Percentiles rank a stretch among this genome's conserved stretches.
Conservation (phyloP, 2,888 invertebrate genomes). For the Artemia sp. region DNA sequence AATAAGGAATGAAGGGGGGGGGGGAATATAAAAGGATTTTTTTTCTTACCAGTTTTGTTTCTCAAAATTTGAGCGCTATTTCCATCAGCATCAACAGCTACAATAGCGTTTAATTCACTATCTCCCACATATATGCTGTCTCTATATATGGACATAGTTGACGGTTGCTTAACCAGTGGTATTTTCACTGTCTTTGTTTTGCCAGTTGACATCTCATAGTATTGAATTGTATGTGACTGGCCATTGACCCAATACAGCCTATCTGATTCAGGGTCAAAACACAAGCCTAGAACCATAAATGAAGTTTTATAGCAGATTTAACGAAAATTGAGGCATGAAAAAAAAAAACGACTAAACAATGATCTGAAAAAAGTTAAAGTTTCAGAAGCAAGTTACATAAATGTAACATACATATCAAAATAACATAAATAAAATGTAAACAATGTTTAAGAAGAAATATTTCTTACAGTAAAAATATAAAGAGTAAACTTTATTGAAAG, state of each 20-base stretch:
- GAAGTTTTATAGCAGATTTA: constrained; percentile 19
- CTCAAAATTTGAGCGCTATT: constrained; percentile 37
- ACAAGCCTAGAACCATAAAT: constrained; percentile 38
- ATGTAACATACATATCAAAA: constrained; percentile 23
- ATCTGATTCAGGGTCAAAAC: constrained; percentile 41
- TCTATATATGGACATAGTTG: constrained; percentile 49
- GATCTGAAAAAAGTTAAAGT: too few species aligned
- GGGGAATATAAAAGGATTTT: too few species aligned
- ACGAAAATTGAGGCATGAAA: background rate
- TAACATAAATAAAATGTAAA: constrained; percentile 17
- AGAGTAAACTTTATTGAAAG: too few species aligned
- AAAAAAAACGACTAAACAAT: background rate
- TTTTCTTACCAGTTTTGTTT: constrained; percentile 40
- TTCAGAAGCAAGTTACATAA: background rate
- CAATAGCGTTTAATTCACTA: constrained; percentile 43
- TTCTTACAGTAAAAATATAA: constrained; percentile 20
- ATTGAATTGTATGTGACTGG: constrained; percentile 41
- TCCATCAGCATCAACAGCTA: constrained; percentile 44
- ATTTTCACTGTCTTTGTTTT: constrained; percentile 29
- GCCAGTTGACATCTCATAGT: constrained; percentile 38
- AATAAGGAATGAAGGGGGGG: too few species aligned
- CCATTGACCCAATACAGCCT: constrained; percentile 54
- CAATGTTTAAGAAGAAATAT: constrained; percentile 16
- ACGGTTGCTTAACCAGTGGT: constrained; percentile 35
- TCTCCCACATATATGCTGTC: constrained; percentile 50